Evolutionary conservation across 2,113 vertebrate genomes (phyloP).

Genomic region (Bujurquina vittata): DNA sequence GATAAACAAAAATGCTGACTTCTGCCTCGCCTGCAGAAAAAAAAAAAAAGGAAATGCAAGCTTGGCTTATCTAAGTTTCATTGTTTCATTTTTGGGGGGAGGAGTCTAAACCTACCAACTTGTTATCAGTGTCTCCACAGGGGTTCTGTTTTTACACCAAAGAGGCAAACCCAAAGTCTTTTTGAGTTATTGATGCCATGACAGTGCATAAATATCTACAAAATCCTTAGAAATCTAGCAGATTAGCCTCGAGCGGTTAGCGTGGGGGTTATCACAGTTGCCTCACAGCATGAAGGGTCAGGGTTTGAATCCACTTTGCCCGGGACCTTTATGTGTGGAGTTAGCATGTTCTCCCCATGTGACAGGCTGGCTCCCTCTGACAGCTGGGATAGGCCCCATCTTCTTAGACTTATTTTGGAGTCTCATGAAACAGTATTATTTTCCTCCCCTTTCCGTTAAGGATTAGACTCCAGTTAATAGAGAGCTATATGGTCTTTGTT

Average conservation of each 20-base stretch:
- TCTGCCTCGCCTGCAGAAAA: slow-evolving; percentile 23
- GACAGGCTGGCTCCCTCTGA: no score
- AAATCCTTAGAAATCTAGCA: neutral
- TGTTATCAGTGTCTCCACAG: slow-evolving; percentile 23
- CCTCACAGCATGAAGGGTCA: no score
- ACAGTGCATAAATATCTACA: neutral
- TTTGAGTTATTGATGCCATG: neutral
- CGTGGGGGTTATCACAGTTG: no score
- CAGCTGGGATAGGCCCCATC: no score
- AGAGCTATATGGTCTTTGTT: neutral
- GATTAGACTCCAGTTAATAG: neutral
- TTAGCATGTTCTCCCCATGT: no score
- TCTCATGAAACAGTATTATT: neutral
- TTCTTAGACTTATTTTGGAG: neutral
- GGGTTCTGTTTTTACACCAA: neutral
- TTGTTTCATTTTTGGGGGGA: slow-evolving; percentile 10
- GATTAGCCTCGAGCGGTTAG: neutral
- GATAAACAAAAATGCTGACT: slow-evolving; percentile 59
- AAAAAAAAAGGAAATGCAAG: slow-evolving; percentile 34
- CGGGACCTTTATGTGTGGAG: no score
- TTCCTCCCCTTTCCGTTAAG: neutral
- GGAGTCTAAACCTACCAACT: slow-evolving; percentile 26
- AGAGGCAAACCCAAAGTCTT: slow-evolving; percentile 16
- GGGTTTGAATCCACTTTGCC: no score
- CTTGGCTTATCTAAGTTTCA: slow-evolving; percentile 21